Percentiles rank a stretch among this genome's conserved stretches.
Conservation (phyloP, 2,113 vertebrate species). For the Donacobius atricapilla region DNA sequence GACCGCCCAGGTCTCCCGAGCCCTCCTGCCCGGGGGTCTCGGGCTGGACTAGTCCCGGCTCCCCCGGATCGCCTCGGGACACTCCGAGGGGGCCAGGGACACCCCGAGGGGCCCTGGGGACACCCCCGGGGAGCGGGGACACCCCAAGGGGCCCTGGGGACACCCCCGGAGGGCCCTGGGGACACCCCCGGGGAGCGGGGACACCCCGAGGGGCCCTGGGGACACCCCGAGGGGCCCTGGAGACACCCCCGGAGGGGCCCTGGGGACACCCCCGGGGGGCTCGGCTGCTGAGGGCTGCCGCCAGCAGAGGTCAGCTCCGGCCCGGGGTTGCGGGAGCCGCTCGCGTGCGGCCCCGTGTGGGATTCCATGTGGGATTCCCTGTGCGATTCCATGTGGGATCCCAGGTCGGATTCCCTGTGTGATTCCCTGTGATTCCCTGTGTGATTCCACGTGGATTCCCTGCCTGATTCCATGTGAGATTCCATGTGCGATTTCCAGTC, state of each 20-base stretch:
- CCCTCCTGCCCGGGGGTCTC: background rate
- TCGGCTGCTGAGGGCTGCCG: background rate
- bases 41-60: too few species aligned
- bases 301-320: conserved; percentile 52
- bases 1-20: fast-evolving
- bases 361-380: background rate
- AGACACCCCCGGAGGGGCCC: fast-evolving
- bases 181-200: background rate
- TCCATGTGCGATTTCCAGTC: too few species aligned
- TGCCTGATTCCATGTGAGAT: too few species aligned
- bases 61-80: background rate
- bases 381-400: background rate
- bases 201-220: fast-evolving
- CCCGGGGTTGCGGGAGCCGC: background rate
- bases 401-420: background rate
- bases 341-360: fast-evolving
- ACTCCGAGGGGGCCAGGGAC: too few species aligned
- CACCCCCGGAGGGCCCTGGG: fast-evolving
- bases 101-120: fast-evolving
- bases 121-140: background rate
- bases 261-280: background rate
- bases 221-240: background rate
- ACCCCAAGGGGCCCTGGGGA: too few species aligned
- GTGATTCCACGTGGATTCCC: background rate
- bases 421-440: background rate